Base-by-base conservation (phyloP, 2,888 invertebrate genomes). In the Thalpophila matura region DNA sequence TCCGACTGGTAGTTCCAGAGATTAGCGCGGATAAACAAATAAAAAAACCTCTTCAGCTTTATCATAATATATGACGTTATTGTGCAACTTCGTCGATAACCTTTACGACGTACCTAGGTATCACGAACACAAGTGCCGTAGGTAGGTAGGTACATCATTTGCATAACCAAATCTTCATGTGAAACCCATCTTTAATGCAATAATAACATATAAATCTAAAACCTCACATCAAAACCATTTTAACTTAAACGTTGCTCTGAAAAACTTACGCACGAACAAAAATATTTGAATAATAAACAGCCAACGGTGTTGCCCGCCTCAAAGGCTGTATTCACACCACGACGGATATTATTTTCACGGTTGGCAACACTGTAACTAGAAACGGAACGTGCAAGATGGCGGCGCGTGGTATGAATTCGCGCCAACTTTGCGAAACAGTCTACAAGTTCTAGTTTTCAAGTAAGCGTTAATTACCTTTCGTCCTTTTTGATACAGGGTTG, bases 341-440 rank as follows among this genome's bases (percentile, higher is more conserved):
- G 91, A 87, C 89, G 89, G 88, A 90, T 91, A 91, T 93, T 92
- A 89, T 93, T 93, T 91, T 92, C 87, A 92, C 90, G 93, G 84
- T 84, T 89, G 92, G 90, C 88, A 89, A 87, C 91, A 89, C 86
- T 74, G 74, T 91, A 91, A 91, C 89, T 86, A 90, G 90, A 89
- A 88, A 86, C 88, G 89, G 80, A 81, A 86, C 86, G 86, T 83
- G 85, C 71, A 79, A 81, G 79, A 83, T 85, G 80, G 74, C 79
- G 65, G 59, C 37, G 62, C 63, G 75, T 67, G 66, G 58, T 58
- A 26, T 64, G 80, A 74, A 75, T 73, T 71, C 76, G 56, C 80
- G 75, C 77, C 66, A 82, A 83, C 75, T 80, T 70, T 33, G 54
- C 14, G 26, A 54, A 70, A 67, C 69, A 66, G 58, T 71, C 81